Evolutionary conservation across 2,888 invertebrate species (phyloP).

Genomic region (Drepanosiphum platanoidis): DNA sequence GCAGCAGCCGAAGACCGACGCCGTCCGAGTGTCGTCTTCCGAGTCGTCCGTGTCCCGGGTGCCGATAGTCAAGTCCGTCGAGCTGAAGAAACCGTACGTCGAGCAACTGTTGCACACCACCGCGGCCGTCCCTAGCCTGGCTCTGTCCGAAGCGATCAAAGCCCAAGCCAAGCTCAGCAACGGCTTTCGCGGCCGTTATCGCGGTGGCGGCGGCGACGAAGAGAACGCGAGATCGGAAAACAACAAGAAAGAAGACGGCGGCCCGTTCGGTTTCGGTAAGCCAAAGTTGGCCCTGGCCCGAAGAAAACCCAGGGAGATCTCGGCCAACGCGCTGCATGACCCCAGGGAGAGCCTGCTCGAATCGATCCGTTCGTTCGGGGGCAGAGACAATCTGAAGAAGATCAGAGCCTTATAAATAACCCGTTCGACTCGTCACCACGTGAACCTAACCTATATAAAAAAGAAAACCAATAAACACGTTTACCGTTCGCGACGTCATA

Average conservation of each 20-base stretch:
- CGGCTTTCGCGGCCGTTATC: neutral
- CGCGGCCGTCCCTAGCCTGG: neutral
- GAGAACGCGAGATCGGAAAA: neutral
- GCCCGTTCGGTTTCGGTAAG: constrained; percentile 11
- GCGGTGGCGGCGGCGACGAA: neutral
- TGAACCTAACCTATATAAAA: no score
- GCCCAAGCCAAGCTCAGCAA: constrained; percentile 55
- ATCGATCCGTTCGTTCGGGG: constrained; percentile 78
- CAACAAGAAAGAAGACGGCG: neutral
- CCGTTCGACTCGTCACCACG: neutral
- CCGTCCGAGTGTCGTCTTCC: constrained; percentile 65
- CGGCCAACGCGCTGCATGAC: constrained; percentile 69
- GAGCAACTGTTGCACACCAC: constrained; percentile 59
- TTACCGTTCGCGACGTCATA: no score
- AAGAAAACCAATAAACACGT: neutral
- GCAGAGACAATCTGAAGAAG: constrained; percentile 64
- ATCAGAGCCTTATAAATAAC: constrained; percentile 63
- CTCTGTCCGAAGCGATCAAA: constrained; percentile 42
- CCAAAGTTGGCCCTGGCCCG: neutral
- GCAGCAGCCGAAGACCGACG: constrained; percentile 66
- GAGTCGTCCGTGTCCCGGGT: constrained; percentile 66
- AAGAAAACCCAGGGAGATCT: constrained; percentile 62
- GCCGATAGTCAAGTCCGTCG: constrained; percentile 70
- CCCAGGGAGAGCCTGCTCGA: constrained; percentile 76
- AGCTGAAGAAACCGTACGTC: constrained; percentile 69